A percentile compares a stretch with the other conserved stretches of the same genome.
Conservation (phyloP, 2,888 invertebrate genomes). For the Nomada ferruginata region DNA sequence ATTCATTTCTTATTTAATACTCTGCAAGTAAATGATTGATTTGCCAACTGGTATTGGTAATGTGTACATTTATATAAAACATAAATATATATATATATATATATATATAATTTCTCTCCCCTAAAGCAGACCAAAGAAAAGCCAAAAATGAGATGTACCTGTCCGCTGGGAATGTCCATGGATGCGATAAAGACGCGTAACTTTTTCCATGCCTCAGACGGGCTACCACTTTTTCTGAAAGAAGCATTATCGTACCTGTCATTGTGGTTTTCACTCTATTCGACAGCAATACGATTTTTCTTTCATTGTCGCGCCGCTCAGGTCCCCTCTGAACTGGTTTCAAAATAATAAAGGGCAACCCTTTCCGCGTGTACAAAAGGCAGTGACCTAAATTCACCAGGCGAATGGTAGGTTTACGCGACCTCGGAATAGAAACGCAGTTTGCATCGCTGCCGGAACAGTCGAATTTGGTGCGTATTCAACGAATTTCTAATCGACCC, state of each 20-base stretch:
- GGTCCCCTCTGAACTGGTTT: constrained; percentile 56
- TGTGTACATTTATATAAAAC: too few species aligned
- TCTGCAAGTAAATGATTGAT: too few species aligned
- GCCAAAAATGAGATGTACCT: neutral
- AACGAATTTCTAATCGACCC: neutral
- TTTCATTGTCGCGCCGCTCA: constrained; percentile 48
- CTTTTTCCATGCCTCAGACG: constrained; percentile 24
- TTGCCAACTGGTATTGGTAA: too few species aligned
- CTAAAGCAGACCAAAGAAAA: too few species aligned
- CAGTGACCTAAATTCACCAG: constrained; percentile 62
- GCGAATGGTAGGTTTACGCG: constrained; percentile 36
- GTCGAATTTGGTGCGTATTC: neutral
- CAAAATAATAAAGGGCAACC: constrained; percentile 67
- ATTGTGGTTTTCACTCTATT: constrained; percentile 39
- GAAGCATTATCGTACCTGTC: constrained; percentile 58
- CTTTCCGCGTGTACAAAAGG: constrained; percentile 55
- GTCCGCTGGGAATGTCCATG: neutral
- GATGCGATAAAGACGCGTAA: constrained; percentile 6
- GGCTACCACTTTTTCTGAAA: constrained; percentile 41
- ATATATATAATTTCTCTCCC: too few species aligned
- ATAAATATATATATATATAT: too few species aligned
- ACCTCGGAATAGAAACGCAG: constrained; percentile 47
- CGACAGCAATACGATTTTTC: constrained; percentile 55
- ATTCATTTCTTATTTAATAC: too few species aligned
- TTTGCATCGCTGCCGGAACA: neutral